Evolutionary conservation across 1,140 invertebrate species (phyloP).

Genomic region (Psix sp.): DNA sequence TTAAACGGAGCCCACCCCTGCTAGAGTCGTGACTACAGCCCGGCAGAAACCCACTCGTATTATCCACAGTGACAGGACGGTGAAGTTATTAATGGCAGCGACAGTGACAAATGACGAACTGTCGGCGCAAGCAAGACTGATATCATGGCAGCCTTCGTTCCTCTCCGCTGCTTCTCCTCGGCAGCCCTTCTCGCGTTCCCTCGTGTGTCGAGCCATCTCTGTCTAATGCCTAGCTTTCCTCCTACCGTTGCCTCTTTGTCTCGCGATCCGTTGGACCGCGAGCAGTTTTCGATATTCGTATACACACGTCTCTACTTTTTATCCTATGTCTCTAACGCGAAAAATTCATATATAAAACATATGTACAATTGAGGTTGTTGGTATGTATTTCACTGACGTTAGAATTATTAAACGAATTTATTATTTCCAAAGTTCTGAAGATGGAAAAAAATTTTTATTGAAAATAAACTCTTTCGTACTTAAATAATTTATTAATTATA

Average conservation of each 20-base stretch:
- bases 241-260: constrained; percentile 26
- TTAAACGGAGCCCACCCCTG: constrained; percentile 74
- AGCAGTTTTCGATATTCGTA: constrained; percentile 52
- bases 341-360: too few species aligned
- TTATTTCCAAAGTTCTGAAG: too few species aligned
- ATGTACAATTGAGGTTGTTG: too few species aligned
- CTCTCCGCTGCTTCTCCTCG: constrained; percentile 64
- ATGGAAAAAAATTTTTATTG: too few species aligned
- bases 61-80: constrained; percentile 77
- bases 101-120: constrained; percentile 78
- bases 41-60: constrained; percentile 75
- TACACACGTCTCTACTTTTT: constrained; percentile 13
- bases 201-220: constrained; percentile 46
- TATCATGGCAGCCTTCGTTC: constrained; percentile 76
- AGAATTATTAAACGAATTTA: too few species aligned
- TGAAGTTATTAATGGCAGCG: constrained; percentile 77
- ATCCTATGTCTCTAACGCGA: too few species aligned
- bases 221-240: constrained; percentile 33
- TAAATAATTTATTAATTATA: too few species aligned
- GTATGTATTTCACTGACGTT: too few species aligned
- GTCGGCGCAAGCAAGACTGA: constrained; percentile 78
- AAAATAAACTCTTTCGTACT: too few species aligned
- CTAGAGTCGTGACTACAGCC: constrained; percentile 65
- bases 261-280: constrained; percentile 37
- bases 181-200: constrained; percentile 59